A percentile compares a stretch with the other conserved stretches of the same genome.
These are phyloP conservation scores for Orussus abietinus DNA, from an alignment of 1,140 invertebrate species.

Conservation along the genomic window DNA sequence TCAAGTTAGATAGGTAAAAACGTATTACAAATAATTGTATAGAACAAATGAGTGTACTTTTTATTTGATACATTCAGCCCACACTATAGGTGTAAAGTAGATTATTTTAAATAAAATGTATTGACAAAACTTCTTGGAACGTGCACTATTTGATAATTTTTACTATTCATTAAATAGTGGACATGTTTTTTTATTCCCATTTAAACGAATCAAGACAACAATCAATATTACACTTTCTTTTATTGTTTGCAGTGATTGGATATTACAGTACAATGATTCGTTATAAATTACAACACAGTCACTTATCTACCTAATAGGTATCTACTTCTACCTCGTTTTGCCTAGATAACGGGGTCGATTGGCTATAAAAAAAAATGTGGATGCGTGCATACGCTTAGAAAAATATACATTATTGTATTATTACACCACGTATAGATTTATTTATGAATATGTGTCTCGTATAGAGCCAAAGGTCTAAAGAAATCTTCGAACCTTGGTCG, in stretches of 20 bases:
- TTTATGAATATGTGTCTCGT: conserved; percentile 14
- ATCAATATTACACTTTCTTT: conserved; percentile 26
- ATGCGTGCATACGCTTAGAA: conserved; percentile 36
- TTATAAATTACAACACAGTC: conserved; percentile 39
- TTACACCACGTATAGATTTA: conserved; percentile 12
- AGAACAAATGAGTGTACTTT: too few relatives aligned
- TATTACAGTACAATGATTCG: conserved; percentile 31
- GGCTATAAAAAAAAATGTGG: conserved; percentile 25
- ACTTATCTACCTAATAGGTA: conserved; percentile 22
- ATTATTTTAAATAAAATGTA: too few relatives aligned
- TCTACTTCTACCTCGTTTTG: conserved; percentile 16
- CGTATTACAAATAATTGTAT: too few relatives aligned
- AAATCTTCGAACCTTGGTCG: conserved; percentile 4
- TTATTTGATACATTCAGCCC: too few relatives aligned
- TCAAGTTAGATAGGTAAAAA: too few relatives aligned
- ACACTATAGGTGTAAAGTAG: too few relatives aligned
- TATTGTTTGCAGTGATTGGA: conserved; percentile 27
- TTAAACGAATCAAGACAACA: too few relatives aligned
- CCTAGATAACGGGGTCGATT: conserved; percentile 20
- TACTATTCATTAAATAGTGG: too few relatives aligned
- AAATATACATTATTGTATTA: conserved; percentile 39
- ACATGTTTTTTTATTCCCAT: too few relatives aligned
- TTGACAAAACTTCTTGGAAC: too few relatives aligned
- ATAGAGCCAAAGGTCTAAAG: conserved; percentile 16
- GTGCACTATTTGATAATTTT: too few relatives aligned